phyloP scores from a whole-genome alignment of 2,888 invertebrate species.

The Cremastinae sp. region DNA sequence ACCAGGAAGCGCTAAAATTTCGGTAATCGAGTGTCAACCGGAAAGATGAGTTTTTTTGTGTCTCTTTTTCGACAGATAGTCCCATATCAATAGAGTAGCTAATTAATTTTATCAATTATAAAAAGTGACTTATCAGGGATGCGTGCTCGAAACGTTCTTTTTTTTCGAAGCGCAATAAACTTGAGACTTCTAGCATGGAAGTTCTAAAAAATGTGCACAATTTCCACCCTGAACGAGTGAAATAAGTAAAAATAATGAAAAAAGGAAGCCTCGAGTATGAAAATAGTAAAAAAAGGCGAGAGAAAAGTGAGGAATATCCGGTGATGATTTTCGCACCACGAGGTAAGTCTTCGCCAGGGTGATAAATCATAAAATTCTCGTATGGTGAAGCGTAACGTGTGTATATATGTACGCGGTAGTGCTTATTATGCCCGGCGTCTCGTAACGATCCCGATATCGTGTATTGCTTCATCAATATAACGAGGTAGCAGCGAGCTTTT shows the following conservation, averaged over 20 bases:
- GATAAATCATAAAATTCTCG: slow-evolving; percentile 58
- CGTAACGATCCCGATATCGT: slow-evolving; percentile 60
- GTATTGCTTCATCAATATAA: slow-evolving; percentile 62
- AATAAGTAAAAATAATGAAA: slow-evolving; percentile 5
- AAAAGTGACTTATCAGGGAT: slow-evolving; percentile 28
- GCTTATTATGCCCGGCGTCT: slow-evolving; percentile 55
- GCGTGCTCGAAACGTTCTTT: slow-evolving; percentile 12
- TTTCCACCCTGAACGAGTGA: neutral
- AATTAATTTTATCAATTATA: slow-evolving; percentile 58
- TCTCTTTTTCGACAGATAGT: slow-evolving; percentile 58
- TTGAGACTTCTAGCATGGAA: neutral
- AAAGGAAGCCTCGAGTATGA: slow-evolving; percentile 10
- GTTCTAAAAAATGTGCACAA: too few relatives aligned
- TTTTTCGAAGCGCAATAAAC: neutral
- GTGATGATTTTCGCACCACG: slow-evolving; percentile 39
- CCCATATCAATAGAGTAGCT: slow-evolving; percentile 58
- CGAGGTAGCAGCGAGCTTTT: slow-evolving; percentile 55
- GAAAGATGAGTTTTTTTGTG: slow-evolving; percentile 60
- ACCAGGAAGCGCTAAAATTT: slow-evolving; percentile 5
- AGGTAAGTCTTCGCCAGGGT: slow-evolving; percentile 35
- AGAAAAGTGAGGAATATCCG: slow-evolving; percentile 50
- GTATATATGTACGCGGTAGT: slow-evolving; percentile 35
- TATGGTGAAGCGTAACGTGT: neutral
- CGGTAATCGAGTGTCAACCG: slow-evolving; percentile 41
- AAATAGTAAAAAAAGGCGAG: slow-evolving; percentile 5